Evolutionary conservation across 2,888 invertebrate species (phyloP).

Genomic region (Ichneumon xanthorius): DNA sequence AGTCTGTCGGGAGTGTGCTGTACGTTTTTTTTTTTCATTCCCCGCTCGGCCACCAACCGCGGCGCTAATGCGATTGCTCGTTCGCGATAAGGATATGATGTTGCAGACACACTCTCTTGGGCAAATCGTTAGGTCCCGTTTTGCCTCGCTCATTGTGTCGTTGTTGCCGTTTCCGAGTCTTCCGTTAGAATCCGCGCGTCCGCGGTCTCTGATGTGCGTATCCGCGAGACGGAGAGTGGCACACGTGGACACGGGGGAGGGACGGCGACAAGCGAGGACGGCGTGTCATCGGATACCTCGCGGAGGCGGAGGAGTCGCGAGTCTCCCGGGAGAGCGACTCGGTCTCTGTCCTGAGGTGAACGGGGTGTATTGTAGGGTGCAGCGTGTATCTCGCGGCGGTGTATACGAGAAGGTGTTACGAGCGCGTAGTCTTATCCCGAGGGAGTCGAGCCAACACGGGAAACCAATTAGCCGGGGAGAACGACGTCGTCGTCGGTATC

Average conservation of each 20-base stretch:
- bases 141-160: slow-evolving; percentile 66
- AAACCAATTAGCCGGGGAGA: slow-evolving; percentile 83
- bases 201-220: slow-evolving; percentile 10
- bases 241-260: neutral
- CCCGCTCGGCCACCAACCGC: slow-evolving; percentile 14
- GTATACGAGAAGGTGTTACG: slow-evolving; percentile 61
- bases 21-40: slow-evolving; percentile 74
- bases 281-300: slow-evolving; percentile 68
- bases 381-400: slow-evolving; percentile 37
- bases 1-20: slow-evolving; percentile 80
- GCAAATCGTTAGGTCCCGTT: slow-evolving; percentile 81
- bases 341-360: slow-evolving; percentile 46
- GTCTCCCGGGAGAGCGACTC: slow-evolving; percentile 48
- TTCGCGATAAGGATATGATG: slow-evolving; percentile 79
- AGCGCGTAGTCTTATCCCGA: slow-evolving; percentile 79
- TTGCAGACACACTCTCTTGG: slow-evolving; percentile 72
- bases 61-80: slow-evolving; percentile 65
- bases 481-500: slow-evolving; percentile 77
- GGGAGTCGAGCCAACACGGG: slow-evolving; percentile 83
- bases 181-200: slow-evolving; percentile 27
- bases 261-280: slow-evolving; percentile 48
- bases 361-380: slow-evolving; percentile 51
- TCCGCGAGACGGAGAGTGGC: slow-evolving; percentile 28
- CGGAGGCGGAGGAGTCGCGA: slow-evolving; percentile 33
- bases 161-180: slow-evolving; percentile 31